Percentiles rank a stretch among this genome's conserved stretches.
Evolutionary conservation across 30 jellyfish, hydroid and myxozoan species (phyloP).

Genomic region (Sanderia malayensis): DNA sequence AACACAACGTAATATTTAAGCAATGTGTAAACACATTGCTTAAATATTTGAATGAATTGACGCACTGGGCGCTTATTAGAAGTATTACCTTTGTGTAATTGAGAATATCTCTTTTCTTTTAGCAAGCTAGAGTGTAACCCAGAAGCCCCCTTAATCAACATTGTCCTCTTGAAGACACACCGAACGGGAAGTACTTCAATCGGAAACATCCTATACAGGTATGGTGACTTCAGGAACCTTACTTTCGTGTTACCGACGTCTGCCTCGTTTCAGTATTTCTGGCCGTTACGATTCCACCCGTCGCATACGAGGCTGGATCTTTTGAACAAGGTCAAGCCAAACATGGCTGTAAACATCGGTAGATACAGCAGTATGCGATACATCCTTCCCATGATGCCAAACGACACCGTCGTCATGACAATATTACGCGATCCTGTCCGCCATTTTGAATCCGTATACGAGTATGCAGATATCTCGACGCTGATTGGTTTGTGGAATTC

Average conservation of each 20-base stretch:
- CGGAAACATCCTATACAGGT: constrained; percentile 76
- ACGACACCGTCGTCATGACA: constrained; percentile 66
- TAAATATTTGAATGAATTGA: too few species aligned
- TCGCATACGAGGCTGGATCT: constrained; percentile 74
- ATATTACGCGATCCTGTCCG: constrained; percentile 78
- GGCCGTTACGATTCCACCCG: constrained; percentile 96
- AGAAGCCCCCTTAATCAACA: constrained; percentile 41
- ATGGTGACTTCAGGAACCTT: constrained; percentile 70
- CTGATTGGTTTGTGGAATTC: constrained; percentile 62
- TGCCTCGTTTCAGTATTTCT: constrained; percentile 72
- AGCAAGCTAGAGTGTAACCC: constrained; percentile 68
- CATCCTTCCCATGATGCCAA: constrained; percentile 62
- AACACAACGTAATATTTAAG: too few species aligned
- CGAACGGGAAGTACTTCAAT: constrained; percentile 92
- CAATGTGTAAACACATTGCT: too few species aligned
- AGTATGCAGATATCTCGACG: constrained; percentile 69
- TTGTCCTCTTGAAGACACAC: constrained; percentile 82
- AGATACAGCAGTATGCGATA: constrained; percentile 58
- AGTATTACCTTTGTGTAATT: not conserved
- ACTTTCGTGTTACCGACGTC: constrained; percentile 78
- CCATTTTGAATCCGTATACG: constrained; percentile 85
- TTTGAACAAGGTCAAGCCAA: constrained; percentile 79
- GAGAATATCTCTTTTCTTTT: not conserved
- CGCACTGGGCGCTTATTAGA: too few species aligned
- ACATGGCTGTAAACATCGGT: constrained; percentile 76